Percentiles rank a stretch among this genome's conserved stretches.
Conservation (phyloP, 1,140 invertebrate genomes). For the Acromyrmex charruanus region DNA sequence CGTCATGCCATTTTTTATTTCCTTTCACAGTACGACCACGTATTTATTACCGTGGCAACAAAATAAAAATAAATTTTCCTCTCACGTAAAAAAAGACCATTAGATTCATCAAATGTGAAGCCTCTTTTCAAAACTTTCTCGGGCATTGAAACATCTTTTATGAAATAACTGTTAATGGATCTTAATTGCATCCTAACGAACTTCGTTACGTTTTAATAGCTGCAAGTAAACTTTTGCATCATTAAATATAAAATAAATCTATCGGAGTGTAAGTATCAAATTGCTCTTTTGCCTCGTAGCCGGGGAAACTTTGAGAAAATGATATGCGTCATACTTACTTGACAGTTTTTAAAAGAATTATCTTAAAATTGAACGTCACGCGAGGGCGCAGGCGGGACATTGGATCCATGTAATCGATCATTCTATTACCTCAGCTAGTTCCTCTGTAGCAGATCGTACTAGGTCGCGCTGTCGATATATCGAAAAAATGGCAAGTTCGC, state of each 20-base stretch:
- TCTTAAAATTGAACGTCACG: constrained; percentile 31
- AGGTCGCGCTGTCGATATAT: constrained; percentile 40
- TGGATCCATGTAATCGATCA: constrained; percentile 51
- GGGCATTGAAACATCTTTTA: neutral
- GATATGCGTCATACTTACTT: constrained; percentile 9
- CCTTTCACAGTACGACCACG: neutral
- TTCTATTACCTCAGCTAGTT: constrained; percentile 47
- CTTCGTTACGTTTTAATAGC: constrained; percentile 26
- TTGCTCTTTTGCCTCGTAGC: neutral
- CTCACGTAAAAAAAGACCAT: neutral
- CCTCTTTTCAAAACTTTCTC: neutral
- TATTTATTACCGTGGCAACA: constrained; percentile 33
- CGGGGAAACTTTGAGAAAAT: neutral
- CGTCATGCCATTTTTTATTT: constrained; percentile 16
- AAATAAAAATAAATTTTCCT: constrained; percentile 12
- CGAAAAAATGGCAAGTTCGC: constrained; percentile 56
- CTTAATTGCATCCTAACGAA: constrained; percentile 25
- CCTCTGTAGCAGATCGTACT: neutral
- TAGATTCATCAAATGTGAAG: neutral
- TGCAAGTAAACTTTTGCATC: constrained; percentile 23
- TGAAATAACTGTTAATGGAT: constrained; percentile 39
- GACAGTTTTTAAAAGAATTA: constrained; percentile 41
- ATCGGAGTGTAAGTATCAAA: constrained; percentile 7
- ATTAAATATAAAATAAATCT: constrained; percentile 40
- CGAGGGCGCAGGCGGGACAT: constrained; percentile 10